phyloP scores from a whole-genome alignment of 2,888 invertebrate genomes.

The Aphodius granarius region DNA sequence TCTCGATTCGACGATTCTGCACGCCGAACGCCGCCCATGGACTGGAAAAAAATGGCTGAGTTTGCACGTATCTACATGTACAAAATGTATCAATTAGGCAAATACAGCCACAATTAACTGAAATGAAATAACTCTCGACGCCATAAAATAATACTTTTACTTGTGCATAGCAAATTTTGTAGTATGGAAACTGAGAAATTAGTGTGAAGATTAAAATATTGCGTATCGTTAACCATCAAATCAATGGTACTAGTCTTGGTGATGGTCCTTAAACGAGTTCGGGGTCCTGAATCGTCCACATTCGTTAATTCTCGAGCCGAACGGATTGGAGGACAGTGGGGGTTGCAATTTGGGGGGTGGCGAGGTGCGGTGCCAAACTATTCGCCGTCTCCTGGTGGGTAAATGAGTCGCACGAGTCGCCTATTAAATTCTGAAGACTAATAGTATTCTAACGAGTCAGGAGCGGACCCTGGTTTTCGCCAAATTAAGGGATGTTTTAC shows the following conservation, averaged over 20 bases:
- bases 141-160: too few species aligned
- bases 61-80: neutral
- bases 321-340: neutral
- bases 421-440: conserved; percentile 28
- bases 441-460: conserved; percentile 30
- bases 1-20: neutral
- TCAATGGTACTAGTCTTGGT: neutral
- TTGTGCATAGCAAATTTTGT: too few species aligned
- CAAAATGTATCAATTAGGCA: neutral
- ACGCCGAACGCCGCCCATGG: neutral
- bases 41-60: neutral
- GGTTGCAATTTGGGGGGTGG: neutral
- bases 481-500: conserved; percentile 31
- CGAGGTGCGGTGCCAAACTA: neutral
- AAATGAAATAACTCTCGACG: neutral
- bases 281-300: conserved; percentile 1
- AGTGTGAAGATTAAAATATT: neutral
- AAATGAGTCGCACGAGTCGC: conserved; percentile 23
- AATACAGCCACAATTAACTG: neutral
- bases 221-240: neutral
- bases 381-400: neutral
- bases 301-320: neutral
- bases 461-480: conserved; percentile 29
- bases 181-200: neutral
- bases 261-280: conserved; percentile 4